A percentile compares a stretch with the other conserved stretches of the same genome.
These are phyloP conservation scores for Meiosimyza platycephala DNA, from an alignment of 2,888 invertebrate species.

Conservation along the genomic window DNA sequence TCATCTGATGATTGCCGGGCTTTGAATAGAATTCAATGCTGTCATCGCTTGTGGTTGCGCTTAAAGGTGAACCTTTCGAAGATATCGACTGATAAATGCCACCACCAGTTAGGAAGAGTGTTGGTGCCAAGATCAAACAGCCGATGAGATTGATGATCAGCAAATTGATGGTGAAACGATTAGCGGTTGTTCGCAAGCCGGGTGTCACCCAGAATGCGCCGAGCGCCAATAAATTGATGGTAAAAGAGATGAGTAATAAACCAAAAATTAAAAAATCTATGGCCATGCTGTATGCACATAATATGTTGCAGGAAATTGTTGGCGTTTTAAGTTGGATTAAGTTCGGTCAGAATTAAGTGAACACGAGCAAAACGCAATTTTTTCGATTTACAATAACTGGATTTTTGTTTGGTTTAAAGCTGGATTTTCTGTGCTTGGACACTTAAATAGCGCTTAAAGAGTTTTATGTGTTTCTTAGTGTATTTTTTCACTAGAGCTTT, in stretches of 20 bases:
- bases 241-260: slow-evolving; percentile 66
- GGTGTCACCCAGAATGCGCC: slow-evolving; percentile 68
- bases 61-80: slow-evolving; percentile 37
- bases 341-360: too few species aligned
- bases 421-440: not conserved
- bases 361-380: not conserved
- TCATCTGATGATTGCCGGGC: slow-evolving; percentile 60
- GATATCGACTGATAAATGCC: slow-evolving; percentile 37
- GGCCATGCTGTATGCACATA: slow-evolving; percentile 56
- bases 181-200: slow-evolving; percentile 66
- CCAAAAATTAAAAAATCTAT: slow-evolving; percentile 67
- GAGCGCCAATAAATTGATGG: slow-evolving; percentile 66
- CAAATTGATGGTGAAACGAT: slow-evolving; percentile 67
- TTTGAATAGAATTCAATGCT: slow-evolving; percentile 61
- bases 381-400: slow-evolving; percentile 9
- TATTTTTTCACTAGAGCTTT: too few species aligned
- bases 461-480: not conserved
- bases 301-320: not conserved
- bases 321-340: slow-evolving; percentile 16
- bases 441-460: not conserved
- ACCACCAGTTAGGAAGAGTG: slow-evolving; percentile 58
- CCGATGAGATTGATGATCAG: slow-evolving; percentile 66
- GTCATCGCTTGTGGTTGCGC: slow-evolving; percentile 49
- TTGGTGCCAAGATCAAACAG: slow-evolving; percentile 65
- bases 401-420: slow-evolving; percentile 8